A percentile compares a stretch with the other conserved stretches of the same genome.
These are phyloP conservation scores for Hylaeus volcanicus DNA, from an alignment of 1,140 invertebrate genomes.

Conservation along the genomic window DNA sequence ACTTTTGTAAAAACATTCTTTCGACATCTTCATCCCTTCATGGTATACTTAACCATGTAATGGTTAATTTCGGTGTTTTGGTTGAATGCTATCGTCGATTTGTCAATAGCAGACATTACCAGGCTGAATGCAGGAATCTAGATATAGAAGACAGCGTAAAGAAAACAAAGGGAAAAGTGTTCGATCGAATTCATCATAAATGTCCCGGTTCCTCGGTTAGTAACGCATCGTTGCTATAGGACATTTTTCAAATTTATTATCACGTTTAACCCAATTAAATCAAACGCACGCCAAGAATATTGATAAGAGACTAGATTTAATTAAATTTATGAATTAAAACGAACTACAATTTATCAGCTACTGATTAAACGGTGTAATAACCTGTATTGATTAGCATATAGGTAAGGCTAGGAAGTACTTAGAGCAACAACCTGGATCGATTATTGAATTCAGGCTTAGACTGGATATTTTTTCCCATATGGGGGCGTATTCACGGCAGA, in stretches of 20 bases:
- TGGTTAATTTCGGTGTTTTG: background rate
- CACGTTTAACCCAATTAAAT: no score
- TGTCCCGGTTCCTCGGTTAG: background rate
- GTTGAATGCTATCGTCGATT: conserved; percentile 33
- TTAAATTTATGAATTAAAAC: background rate
- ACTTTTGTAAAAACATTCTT: no score
- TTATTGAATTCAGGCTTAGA: conserved; percentile 47
- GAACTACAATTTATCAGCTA: background rate
- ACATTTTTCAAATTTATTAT: background rate
- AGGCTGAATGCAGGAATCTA: conserved; percentile 14
- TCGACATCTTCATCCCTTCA: no score
- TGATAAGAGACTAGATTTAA: background rate
- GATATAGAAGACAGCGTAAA: conserved; percentile 1
- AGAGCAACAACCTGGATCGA: conserved; percentile 58
- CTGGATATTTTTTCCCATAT: conserved; percentile 22
- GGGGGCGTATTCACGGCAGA: conserved; percentile 2
- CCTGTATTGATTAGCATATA: conserved; percentile 22
- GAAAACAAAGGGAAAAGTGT: conserved; percentile 8
- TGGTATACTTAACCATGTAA: background rate
- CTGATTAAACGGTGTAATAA: conserved; percentile 27
- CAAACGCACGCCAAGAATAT: no score
- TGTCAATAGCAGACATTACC: conserved; percentile 37
- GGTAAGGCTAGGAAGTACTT: conserved; percentile 25
- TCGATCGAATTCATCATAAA: conserved; percentile 2
- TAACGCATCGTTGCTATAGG: no score